Percentiles rank a stretch among this genome's conserved stretches.
Conservation (phyloP, 2,888 invertebrate genomes). For the Tetragnatha montana region DNA sequence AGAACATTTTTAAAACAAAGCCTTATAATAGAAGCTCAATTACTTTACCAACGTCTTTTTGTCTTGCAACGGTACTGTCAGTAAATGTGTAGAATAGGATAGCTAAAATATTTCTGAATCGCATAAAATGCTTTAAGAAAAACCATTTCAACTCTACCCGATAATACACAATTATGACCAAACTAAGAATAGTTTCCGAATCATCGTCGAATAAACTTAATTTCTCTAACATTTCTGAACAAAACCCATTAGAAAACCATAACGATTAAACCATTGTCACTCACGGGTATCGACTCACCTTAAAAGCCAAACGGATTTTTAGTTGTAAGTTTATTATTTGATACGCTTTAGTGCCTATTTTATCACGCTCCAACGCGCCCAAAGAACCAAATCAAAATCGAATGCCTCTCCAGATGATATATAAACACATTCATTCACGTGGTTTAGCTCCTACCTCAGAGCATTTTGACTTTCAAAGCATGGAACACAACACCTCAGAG, state of each 20-base stretch:
- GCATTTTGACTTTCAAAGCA: constrained; percentile 31
- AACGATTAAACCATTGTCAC: not conserved
- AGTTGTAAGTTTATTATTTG: not conserved
- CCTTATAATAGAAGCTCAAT: too few species aligned
- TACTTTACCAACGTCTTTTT: too few species aligned
- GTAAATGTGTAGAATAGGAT: too few species aligned
- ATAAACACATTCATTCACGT: constrained; percentile 25
- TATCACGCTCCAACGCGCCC: not conserved
- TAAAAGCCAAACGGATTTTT: not conserved
- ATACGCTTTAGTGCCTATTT: not conserved
- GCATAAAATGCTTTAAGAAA: too few species aligned
- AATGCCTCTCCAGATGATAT: constrained; percentile 21
- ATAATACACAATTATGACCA: not conserved
- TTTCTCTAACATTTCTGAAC: not conserved
- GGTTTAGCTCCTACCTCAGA: constrained; percentile 40
- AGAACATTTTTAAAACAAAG: too few species aligned
- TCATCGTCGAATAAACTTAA: not conserved
- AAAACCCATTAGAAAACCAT: not conserved
- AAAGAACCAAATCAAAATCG: constrained; percentile 8
- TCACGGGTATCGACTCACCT: not conserved
- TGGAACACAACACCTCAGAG: constrained; percentile 27
- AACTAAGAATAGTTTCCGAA: not conserved
- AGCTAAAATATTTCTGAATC: too few species aligned
- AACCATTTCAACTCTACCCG: not conserved
- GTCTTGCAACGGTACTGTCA: too few species aligned